Evolutionary conservation across 2,888 invertebrate genomes (phyloP), one percentile per base, ranked within the genome.

Genomic region (Scaptomyza polygonia): DNA sequence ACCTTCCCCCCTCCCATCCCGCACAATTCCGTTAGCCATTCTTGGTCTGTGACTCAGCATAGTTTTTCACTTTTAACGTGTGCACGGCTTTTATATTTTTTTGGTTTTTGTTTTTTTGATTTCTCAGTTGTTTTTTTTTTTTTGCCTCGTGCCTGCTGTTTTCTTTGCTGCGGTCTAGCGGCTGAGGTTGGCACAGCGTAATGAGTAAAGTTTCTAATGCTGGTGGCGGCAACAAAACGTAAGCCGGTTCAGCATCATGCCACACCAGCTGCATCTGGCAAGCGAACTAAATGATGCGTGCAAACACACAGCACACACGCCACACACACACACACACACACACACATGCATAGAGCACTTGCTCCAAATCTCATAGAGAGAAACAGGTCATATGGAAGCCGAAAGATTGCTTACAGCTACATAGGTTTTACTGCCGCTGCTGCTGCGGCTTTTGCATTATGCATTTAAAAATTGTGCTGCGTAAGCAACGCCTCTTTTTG

Each of bases 151-250:
- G 25, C 25, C 25, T 25, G 4, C 5, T 25, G 25, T 25, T 59
- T 48, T 48, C 64, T 69, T 65, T 70, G 79, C 69, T 87, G 82
- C 62, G 82, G 88, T 81, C 82, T 85, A 56, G 64, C 67, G 75
- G 64, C 85, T 86, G 82, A 75, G 84, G 72, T 72, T 77, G 86
- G 63, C 84, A 76, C 64, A 70, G 65, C 86, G 86, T 88, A 85
- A 85, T 85, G 84, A 85, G 88, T 85, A 85, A 85, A 88, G 88
- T 85, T 85, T 84, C 84, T 88, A 85, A 88, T 85, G 86, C 84
- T 80, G 72, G 61, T 69, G 88, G 88, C 83, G 67, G 69, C 69
- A 78, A 74, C 86, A 83, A 76, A 63, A 36, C 71, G 70, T 85
- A 78, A 85, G 81, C 72, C 58, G 54, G 40, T 49, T 45, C 34